Percentiles rank a stretch among this genome's conserved stretches.
Conservation (phyloP, 2,797 vertebrate species). For the Falco naumanni region DNA sequence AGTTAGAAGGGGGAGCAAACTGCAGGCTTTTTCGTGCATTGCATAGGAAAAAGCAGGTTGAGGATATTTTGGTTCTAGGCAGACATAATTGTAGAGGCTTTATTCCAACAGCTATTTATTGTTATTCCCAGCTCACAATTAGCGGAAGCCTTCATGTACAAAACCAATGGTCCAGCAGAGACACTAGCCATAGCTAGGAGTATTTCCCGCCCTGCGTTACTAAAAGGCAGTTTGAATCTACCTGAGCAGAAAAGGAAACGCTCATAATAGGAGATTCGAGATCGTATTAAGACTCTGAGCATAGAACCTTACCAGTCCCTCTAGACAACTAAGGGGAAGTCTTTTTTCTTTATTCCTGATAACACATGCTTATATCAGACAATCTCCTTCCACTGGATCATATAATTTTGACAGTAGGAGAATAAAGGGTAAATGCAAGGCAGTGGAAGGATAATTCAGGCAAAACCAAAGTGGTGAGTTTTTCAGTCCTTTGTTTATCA, state of each 20-base stretch:
- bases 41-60: not conserved
- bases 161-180: not conserved
- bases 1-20: not conserved
- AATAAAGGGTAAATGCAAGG: not conserved
- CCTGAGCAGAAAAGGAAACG: not conserved
- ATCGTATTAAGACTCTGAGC: not conserved
- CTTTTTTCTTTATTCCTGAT: not conserved
- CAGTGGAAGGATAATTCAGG: not conserved
- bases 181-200: not conserved
- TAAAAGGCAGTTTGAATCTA: not conserved
- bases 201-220: not conserved
- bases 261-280: not conserved
- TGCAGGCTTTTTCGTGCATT: not conserved
- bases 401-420: not conserved
- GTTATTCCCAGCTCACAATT: constrained; percentile 7
- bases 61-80: not conserved
- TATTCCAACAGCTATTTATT: constrained; percentile 15
- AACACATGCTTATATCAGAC: not conserved
- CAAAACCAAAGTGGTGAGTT: not conserved
- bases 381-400: not conserved
- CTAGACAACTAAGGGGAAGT: not conserved
- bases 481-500: not conserved
- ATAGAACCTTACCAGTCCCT: not conserved
- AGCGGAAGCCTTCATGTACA: not conserved
- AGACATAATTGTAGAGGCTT: not conserved